These are phyloP conservation scores for Chamaetylas fuelleborni DNA, from an alignment of 2,113 vertebrate genomes.

Conservation along the genomic window DNA sequence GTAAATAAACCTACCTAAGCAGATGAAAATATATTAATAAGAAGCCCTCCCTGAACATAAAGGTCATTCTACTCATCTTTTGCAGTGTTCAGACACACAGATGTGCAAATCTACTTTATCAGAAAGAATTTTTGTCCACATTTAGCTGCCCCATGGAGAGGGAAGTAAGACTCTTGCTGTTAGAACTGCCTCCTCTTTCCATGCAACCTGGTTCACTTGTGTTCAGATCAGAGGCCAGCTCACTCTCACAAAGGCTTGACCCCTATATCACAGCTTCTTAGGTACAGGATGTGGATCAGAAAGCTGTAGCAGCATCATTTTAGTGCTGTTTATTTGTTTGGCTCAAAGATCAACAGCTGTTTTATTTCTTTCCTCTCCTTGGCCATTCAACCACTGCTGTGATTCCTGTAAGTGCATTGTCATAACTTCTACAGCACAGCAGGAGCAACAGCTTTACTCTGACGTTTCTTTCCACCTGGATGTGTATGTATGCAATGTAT, in stretches of 20 bases:
- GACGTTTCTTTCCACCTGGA: background rate
- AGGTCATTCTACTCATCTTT: background rate
- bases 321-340: background rate
- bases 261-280: background rate
- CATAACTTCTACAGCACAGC: background rate
- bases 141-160: background rate
- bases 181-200: background rate
- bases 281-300: background rate
- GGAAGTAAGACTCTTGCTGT: background rate
- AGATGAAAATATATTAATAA: background rate
- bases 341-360: background rate
- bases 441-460: slow-evolving; percentile 25
- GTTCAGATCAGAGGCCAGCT: background rate
- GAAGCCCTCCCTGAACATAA: background rate
- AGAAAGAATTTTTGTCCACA: background rate
- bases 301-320: background rate
- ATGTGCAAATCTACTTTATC: background rate
- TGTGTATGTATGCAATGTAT: background rate
- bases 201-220: accelerated
- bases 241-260: background rate
- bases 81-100: background rate
- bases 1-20: background rate
- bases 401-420: background rate
- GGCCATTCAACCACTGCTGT: background rate
- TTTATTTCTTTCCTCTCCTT: background rate